Evolutionary conservation across 2,888 invertebrate species (phyloP), one percentile per base, ranked within the genome.

Genomic region (Dione juno): DNA sequence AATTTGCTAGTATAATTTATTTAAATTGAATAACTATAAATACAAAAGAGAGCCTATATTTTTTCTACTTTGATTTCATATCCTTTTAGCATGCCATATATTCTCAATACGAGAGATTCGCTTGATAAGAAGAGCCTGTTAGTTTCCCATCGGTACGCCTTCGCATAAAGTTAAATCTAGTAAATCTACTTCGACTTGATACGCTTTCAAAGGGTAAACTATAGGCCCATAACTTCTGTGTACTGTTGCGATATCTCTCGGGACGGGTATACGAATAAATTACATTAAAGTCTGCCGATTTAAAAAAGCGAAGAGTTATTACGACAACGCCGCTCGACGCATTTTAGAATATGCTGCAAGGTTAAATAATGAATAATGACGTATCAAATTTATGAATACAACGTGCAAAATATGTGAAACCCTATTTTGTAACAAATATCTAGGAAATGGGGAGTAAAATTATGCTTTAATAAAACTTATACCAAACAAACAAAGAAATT

Each of bases 151-250:
- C 78, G 78, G 77, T 76, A 75, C 76, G 78, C 74, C 76, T 77
- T 74, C 78, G 72, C 79, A 83, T 83, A 82, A 83, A 82, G 78
- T 81, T 82, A 78, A 83, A 81, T 82, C 81, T 82, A 80, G 80
- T 81, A 80, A 83, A 82, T 83, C 81, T 82, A 78, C 80, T 77
- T 75, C 71, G 76, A 77, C 70, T 78, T 78, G 81, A 81, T 82
- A 81, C 78, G 79, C 77, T 79, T 77, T 78, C 76, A 82, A 81
- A 84, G 82, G 82, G 82, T 81, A 80, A 82, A 83, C 82, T 82
- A 80, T 79, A 78, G 77, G 78, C 77, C 81, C 79, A 82, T 83
- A 83, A 84, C 82, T 84, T 80, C 77, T 76, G 77, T 76, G 79
- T 79, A 78, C 80, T 80, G 80, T 78, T 76, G 75, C 78, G 82